A percentile compares a stretch with the other conserved stretches of the same genome.
Conservation (phyloP, 2,797 vertebrate genomes). For the Pangasius sanitwongsei region DNA sequence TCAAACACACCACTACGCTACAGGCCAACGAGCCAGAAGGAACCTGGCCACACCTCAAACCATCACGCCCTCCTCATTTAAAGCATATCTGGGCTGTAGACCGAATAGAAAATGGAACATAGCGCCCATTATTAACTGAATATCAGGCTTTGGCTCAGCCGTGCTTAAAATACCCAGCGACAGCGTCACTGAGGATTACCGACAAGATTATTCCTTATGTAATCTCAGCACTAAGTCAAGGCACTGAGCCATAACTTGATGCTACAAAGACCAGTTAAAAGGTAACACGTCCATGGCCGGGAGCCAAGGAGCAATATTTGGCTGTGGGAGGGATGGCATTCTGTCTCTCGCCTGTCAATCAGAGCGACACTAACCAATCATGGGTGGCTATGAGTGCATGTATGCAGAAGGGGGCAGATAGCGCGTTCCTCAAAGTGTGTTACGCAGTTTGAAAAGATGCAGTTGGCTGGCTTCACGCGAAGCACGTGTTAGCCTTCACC, state of each 20-base stretch:
- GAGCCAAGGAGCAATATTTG: not conserved
- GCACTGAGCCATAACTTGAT: constrained; percentile 5
- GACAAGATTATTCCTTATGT: constrained; percentile 59
- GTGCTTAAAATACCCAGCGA: constrained; percentile 44
- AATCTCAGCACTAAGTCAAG: constrained; percentile 42
- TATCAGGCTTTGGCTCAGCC: constrained; percentile 34
- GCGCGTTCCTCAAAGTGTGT: not conserved
- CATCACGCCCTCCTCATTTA: not conserved
- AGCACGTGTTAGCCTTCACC: not conserved
- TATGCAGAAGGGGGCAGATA: not conserved
- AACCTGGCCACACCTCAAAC: not conserved
- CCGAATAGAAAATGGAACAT: not conserved
- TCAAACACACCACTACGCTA: constrained; percentile 26
- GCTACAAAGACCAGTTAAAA: not conserved
- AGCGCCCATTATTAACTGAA: not conserved
- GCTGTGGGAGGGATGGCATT: not conserved
- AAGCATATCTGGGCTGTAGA: not conserved
- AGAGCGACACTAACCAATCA: not conserved
- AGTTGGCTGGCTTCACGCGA: not conserved
- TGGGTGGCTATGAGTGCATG: not conserved
- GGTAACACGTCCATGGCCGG: not conserved
- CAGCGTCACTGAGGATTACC: constrained; percentile 49
- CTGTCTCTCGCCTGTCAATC: not conserved
- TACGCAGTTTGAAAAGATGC: not conserved
- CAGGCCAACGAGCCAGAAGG: not conserved